Evolutionary conservation across 2,797 vertebrate species (phyloP).

Genomic region (Prunella strophiata): DNA sequence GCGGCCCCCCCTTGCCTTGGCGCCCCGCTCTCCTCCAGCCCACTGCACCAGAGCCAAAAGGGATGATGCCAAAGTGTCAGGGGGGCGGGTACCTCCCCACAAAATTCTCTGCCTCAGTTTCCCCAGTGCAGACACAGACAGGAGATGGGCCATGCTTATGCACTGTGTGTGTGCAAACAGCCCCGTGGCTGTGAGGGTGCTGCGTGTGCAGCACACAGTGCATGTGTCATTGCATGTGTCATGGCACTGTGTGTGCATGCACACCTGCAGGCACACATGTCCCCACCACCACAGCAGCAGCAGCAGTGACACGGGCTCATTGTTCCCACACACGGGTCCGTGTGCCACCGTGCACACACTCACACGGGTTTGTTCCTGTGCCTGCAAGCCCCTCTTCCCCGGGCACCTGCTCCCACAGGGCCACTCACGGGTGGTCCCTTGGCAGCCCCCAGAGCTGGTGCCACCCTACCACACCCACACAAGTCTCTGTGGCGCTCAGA

Average conservation of each 20-base stretch:
- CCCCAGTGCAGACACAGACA: fast-evolving
- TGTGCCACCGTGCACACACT: fast-evolving
- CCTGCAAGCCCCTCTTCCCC: background rate
- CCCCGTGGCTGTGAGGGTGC: fast-evolving
- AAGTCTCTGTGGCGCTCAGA: background rate
- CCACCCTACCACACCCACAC: background rate
- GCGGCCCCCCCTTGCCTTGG: fast-evolving
- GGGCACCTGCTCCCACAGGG: background rate
- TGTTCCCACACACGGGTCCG: background rate
- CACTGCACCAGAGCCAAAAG: background rate
- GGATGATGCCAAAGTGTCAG: background rate
- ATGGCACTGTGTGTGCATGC: fast-evolving
- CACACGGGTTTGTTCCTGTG: fast-evolving
- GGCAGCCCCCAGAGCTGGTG: background rate
- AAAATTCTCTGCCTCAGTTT: background rate
- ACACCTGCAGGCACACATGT: fast-evolving
- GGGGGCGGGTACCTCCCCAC: fast-evolving
- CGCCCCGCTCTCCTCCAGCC: background rate
- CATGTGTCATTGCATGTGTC: fast-evolving
- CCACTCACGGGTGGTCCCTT: background rate
- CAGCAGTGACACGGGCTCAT: background rate
- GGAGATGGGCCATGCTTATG: fast-evolving
- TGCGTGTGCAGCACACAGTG: fast-evolving
- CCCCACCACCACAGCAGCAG: background rate
- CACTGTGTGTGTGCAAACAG: background rate